Base-by-base conservation (phyloP, 1,140 invertebrate genomes). In the Pseudomyrmex pallidus region DNA sequence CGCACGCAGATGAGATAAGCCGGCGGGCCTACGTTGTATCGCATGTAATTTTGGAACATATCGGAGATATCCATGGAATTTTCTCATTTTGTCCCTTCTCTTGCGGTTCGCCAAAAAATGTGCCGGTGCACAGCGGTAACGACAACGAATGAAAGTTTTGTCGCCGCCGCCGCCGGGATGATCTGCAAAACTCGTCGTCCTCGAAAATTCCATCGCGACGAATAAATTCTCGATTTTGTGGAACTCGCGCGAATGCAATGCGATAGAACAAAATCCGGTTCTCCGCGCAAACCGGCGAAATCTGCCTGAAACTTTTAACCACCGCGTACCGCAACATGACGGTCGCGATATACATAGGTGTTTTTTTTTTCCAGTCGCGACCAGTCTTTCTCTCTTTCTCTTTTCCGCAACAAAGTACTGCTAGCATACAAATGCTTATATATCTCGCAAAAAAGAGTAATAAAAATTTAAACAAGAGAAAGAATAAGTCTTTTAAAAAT, bases 171-270 rank as follows among this genome's bases (percentile, higher is more conserved):
- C 73, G 59, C 12, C 35, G 17, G 64, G 64, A 70, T 68, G 15
- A 78, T 68, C 44, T 54, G 54, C 66, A 80, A 59, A 77, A 72
- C 54, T 70, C 54, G 76, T 57, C 66, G 63, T 67, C 48, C 48
- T 44, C 66, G 54, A 72, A 80, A 80, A 80, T 80, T 80, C 66
- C 76, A 78, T 59, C 7, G 35, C 64, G 76, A 78, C 35, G 44
- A 59, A 70, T 70, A 77, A 77, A 77, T 78, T 70, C 64, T 20
- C 54, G 76, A 70, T 80, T 80, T 59, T 48, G 20, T 3, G 35
- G 4, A 57, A 78, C 52, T 68, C 63, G 5, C 20, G 20, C 44
- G 54, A 9, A 57, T 35, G 44, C 20, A 46, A 59, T 20, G 50
- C 20, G 20, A 57, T 68, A 57, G 63, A 70, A 57, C 15, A 9